These are phyloP conservation scores for Periophthalmodon schlosseri DNA, from an alignment of 2,113 vertebrate genomes.

Conservation along the genomic window DNA sequence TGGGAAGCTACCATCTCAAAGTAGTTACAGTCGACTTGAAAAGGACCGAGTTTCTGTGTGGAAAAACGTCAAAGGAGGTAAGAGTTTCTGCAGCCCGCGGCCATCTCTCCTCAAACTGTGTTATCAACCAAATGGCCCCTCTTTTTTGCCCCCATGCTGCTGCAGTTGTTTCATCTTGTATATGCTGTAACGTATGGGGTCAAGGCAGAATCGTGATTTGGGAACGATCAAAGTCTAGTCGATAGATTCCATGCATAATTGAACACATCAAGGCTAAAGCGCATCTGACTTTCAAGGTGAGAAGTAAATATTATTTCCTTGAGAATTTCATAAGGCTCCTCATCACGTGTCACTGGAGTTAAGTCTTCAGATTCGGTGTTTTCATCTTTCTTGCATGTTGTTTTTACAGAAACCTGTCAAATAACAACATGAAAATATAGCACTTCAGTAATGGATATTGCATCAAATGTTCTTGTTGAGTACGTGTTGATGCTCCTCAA, in stretches of 20 bases:
- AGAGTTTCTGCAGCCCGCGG: constrained; percentile 13
- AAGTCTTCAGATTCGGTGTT: not conserved
- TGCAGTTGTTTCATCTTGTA: not conserved
- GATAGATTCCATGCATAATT: not conserved
- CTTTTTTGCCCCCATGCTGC: constrained; percentile 2
- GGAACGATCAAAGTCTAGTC: not conserved
- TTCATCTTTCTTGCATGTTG: not conserved
- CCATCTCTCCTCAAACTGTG: constrained; percentile 7
- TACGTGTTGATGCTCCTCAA: not conserved
- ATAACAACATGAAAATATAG: not conserved
- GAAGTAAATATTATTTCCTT: constrained; percentile 8
- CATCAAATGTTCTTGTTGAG: not conserved
- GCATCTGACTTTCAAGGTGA: not conserved
- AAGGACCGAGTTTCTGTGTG: constrained; percentile 31
- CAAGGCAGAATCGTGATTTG: not conserved
- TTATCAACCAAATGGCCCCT: constrained; percentile 5
- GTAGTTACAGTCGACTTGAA: constrained; percentile 19
- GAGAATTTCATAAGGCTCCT: not conserved
- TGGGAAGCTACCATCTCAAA: constrained; percentile 40
- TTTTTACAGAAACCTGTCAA: not conserved
- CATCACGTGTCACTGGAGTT: not conserved
- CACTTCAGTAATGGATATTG: not conserved
- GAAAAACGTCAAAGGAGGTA: constrained; percentile 34
- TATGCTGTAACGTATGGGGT: not conserved
- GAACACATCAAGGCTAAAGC: constrained; percentile 7